Evolutionary conservation across 2,888 invertebrate genomes (phyloP).

Genomic region (Acanthosoma haemorrhoidale): DNA sequence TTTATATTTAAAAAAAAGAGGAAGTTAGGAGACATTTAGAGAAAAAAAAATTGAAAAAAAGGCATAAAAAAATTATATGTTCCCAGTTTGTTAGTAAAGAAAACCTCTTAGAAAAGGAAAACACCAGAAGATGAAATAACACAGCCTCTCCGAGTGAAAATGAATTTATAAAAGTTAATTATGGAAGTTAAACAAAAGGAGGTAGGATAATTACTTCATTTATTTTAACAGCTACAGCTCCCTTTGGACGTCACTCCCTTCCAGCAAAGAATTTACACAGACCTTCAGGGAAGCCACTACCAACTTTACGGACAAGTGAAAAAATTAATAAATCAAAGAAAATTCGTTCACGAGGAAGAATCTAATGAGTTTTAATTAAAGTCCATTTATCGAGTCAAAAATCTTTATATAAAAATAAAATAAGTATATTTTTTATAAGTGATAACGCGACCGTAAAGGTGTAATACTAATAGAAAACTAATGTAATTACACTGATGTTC

Average conservation of each 20-base stretch:
- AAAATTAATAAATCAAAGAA: too few species aligned
- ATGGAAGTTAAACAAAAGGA: slow-evolving; percentile 19
- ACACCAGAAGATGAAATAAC: slow-evolving; percentile 12
- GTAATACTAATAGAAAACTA: too few species aligned
- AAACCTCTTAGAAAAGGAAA: slow-evolving; percentile 10
- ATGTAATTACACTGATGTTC: too few species aligned
- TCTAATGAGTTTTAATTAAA: too few species aligned
- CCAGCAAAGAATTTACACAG: neutral
- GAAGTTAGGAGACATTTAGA: neutral
- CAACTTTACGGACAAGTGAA: too few species aligned
- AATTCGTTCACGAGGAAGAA: too few species aligned
- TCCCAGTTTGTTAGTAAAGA: neutral
- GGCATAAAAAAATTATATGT: neutral
- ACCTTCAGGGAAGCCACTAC: too few species aligned
- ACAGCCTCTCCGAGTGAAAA: neutral
- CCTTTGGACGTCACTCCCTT: neutral
- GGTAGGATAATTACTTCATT: slow-evolving; percentile 12
- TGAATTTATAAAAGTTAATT: slow-evolving; percentile 22
- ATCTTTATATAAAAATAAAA: too few species aligned
- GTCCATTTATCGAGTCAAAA: too few species aligned
- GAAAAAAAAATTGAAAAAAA: neutral
- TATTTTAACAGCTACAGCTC: neutral
- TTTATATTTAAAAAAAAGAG: too few species aligned
- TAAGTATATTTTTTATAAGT: too few species aligned
- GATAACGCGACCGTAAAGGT: too few species aligned